Percentiles rank a stretch among this genome's conserved stretches.
Conservation (phyloP, 2,113 vertebrate species). For the Malurus elegans region DNA sequence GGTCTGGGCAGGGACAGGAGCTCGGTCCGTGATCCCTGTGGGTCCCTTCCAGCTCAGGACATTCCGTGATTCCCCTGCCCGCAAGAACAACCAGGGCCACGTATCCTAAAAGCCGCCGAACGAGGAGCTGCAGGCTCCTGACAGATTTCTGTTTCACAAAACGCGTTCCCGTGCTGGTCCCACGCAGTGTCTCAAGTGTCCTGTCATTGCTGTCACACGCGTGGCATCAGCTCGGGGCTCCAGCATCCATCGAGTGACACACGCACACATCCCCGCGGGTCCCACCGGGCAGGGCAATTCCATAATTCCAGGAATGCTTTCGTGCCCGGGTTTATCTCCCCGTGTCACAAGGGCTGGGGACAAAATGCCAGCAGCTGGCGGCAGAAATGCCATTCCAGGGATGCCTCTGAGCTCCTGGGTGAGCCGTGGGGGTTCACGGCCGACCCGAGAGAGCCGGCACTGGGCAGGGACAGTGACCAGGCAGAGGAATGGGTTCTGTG, state of each 20-base stretch:
- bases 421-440: background rate
- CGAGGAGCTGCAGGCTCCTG: background rate
- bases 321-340: fast-evolving
- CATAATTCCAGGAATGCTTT: fast-evolving
- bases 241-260: fast-evolving
- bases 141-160: fast-evolving
- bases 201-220: fast-evolving
- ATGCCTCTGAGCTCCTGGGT: background rate
- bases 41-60: fast-evolving
- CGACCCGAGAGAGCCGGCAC: background rate
- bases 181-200: fast-evolving
- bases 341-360: fast-evolving
- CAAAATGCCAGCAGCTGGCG: background rate
- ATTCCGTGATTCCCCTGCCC: background rate
- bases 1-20: background rate
- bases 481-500: fast-evolving
- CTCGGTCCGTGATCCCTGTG: fast-evolving
- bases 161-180: fast-evolving
- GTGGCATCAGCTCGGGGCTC: background rate
- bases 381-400: background rate
- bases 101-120: background rate
- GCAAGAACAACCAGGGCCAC: fast-evolving
- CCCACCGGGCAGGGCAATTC: fast-evolving
- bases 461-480: background rate
- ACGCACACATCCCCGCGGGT: fast-evolving